Percentiles rank a stretch among this genome's conserved stretches.
Conservation (phyloP, 1,140 invertebrate species). For the Zaprionus vittiger region DNA sequence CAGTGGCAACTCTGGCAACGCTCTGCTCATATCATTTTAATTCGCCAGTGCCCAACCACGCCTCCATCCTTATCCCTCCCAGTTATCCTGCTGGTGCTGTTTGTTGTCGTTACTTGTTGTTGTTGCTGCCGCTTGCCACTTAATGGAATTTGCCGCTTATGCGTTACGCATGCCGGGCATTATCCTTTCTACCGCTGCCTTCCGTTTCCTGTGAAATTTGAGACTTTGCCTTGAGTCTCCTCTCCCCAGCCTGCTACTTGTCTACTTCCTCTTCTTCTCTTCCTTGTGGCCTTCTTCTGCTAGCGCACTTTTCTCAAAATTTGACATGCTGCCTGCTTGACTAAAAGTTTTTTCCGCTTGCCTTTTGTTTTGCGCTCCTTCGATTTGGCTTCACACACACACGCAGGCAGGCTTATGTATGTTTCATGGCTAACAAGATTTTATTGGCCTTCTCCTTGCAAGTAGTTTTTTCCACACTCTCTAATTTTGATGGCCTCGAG, state of each 20-base stretch:
- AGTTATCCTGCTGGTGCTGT: slow-evolving; percentile 18
- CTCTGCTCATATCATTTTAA: slow-evolving; percentile 71
- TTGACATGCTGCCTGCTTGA: slow-evolving; percentile 55
- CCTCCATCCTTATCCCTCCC: slow-evolving; percentile 13
- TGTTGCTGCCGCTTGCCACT: slow-evolving; percentile 66
- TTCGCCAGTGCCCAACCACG: slow-evolving; percentile 33
- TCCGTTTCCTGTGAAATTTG: slow-evolving; percentile 58
- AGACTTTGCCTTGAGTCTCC: slow-evolving; percentile 31
- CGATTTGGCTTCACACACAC: slow-evolving; percentile 16
- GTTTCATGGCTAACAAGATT: slow-evolving; percentile 56
- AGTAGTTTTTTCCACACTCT: slow-evolving; percentile 4
- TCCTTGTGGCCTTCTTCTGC: slow-evolving; percentile 4
- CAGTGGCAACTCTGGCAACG: slow-evolving; percentile 59
- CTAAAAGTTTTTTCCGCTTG: slow-evolving; percentile 54
- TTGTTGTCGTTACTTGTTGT: slow-evolving; percentile 31
- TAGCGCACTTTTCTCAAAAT: slow-evolving; percentile 30
- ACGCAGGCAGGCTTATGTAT: slow-evolving; percentile 9
- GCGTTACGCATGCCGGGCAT: slow-evolving; percentile 81
- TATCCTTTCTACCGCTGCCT: slow-evolving; percentile 70
- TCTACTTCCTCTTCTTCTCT: neutral
- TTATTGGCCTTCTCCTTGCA: slow-evolving; percentile 36
- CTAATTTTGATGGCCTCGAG: slow-evolving; percentile 1
- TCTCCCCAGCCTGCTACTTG: neutral
- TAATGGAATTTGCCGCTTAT: slow-evolving; percentile 83
- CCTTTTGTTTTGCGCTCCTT: slow-evolving; percentile 39